Evolutionary conservation across 1,140 invertebrate species (phyloP).

Genomic region (Solenopsis fugax): DNA sequence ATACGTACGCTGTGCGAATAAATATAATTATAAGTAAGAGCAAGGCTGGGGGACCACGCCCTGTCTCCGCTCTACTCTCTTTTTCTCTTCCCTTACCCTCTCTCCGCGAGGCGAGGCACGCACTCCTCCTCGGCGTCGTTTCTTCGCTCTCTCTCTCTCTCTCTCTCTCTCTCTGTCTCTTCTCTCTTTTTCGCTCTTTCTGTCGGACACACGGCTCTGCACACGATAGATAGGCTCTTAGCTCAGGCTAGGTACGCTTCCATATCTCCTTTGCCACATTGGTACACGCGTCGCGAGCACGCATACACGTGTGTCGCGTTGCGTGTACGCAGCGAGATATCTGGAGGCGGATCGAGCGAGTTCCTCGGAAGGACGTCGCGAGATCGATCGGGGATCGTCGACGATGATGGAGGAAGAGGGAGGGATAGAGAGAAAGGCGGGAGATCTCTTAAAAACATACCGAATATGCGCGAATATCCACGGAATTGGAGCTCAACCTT

Average conservation of each 20-base stretch:
- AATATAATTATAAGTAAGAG: conserved; percentile 86
- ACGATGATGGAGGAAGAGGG: background rate
- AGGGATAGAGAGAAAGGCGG: background rate
- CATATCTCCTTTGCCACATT: conserved; percentile 73
- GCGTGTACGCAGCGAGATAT: conserved; percentile 38
- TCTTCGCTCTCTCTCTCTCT: conserved; percentile 10
- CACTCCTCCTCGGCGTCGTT: conserved; percentile 40
- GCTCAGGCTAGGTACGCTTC: conserved; percentile 79
- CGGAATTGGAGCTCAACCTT: background rate
- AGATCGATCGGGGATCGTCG: conserved; percentile 46
- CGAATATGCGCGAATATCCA: conserved; percentile 5
- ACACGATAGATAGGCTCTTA: conserved; percentile 77
- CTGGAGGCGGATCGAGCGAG: conserved; percentile 66
- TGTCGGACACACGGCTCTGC: conserved; percentile 68
- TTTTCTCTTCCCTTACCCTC: conserved; percentile 73
- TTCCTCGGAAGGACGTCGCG: conserved; percentile 63
- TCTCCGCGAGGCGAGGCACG: conserved; percentile 45
- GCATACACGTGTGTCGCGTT: conserved; percentile 11
- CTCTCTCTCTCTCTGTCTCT: background rate
- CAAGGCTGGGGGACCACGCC: conserved; percentile 85
- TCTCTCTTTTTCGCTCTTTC: conserved; percentile 18
- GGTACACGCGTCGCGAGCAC: conserved; percentile 41
- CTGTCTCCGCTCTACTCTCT: conserved; percentile 83
- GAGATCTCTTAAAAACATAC: conserved; percentile 2
- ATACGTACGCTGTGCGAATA: conserved; percentile 80